Base-by-base conservation (phyloP, 2,113 vertebrate genomes). In the Hepsetus odoe region DNA sequence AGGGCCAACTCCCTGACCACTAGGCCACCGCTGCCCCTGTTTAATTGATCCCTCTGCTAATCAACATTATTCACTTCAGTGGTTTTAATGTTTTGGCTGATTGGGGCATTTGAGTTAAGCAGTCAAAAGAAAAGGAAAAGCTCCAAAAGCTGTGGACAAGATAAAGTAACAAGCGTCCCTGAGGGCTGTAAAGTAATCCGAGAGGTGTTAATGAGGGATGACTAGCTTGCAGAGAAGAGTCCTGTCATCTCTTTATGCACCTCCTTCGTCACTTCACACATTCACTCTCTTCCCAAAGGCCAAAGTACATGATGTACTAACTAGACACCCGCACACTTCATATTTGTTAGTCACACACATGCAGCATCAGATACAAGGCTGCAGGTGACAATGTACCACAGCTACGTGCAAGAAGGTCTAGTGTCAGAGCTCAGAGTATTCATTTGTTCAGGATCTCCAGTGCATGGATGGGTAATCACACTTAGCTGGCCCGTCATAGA, bases 181-280 rank as follows among this genome's bases (percentile, higher is more conserved):
- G 51, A 22, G 10, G 22, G 51, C n/a, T 24, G 22, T 55, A 5
- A 0, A 24, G 51, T 55, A 24, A 55, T 24, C 18, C 24, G 51
- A 55, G 51, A 55, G 51, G 51, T n/a, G 51, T 55, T 55, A 55
- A 55, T 55, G 51, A 55, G 22, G 51, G 22, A 22, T 55, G 51
- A 55, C 51, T 24, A 22, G 51, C 51, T 55, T 55, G 51, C 24
- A 24, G 9, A 55, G 2, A 5, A 7, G 51, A 55, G 51, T 55
- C 11, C 5, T 55, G 22, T 14, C 12, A 12, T 7, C 42, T 55
- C 5, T 55, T 2, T 10, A 1, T 22, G 10, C 5, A 1, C 22
- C 49, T 1, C n/a, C 5, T 1, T 35, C 35, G 5, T 1, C 69
- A 55, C 74, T 0, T 22, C 14, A 82, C 30, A 80, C 22, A 69